Evolutionary conservation across 2,888 invertebrate species (phyloP).

Genomic region (Cartodere bifasciata): DNA sequence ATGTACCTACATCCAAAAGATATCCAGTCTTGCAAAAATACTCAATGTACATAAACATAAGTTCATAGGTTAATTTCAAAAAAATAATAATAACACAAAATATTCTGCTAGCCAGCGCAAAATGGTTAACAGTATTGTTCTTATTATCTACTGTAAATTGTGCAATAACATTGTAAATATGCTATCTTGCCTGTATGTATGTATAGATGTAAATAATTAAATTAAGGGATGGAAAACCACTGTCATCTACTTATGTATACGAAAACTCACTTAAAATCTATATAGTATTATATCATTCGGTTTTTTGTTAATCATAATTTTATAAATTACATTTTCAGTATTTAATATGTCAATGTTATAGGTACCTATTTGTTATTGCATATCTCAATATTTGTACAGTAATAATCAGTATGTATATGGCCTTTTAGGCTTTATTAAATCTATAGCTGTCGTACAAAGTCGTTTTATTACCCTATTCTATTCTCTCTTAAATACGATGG

Average conservation of each 20-base stretch:
- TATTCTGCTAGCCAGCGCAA: no score
- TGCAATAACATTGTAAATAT: slow-evolving; percentile 37
- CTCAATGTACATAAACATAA: slow-evolving; percentile 33
- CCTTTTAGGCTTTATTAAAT: slow-evolving; percentile 35
- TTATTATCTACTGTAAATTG: no score
- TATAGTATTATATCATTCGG: background rate
- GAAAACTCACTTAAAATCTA: slow-evolving; percentile 17
- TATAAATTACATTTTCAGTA: slow-evolving; percentile 1
- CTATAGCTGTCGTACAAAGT: slow-evolving; percentile 36
- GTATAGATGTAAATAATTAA: slow-evolving; percentile 34
- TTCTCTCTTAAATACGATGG: slow-evolving; percentile 1
- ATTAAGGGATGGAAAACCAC: slow-evolving; percentile 7
- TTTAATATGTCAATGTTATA: slow-evolving; percentile 27
- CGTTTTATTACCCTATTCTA: no score
- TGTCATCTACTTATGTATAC: slow-evolving; percentile 29
- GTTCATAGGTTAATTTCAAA: no score
- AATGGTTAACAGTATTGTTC: no score
- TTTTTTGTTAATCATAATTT: no score
- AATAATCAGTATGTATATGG: slow-evolving; percentile 34
- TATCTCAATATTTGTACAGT: slow-evolving; percentile 36
- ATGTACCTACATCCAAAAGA: slow-evolving; percentile 16
- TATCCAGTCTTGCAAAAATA: slow-evolving; percentile 31
- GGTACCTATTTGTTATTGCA: slow-evolving; percentile 37
- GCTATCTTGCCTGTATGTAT: slow-evolving; percentile 31
- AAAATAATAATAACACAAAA: no score